These are phyloP conservation scores for Ammodytes marinus DNA, from an alignment of 2,113 vertebrate species.

Conservation along the genomic window DNA sequence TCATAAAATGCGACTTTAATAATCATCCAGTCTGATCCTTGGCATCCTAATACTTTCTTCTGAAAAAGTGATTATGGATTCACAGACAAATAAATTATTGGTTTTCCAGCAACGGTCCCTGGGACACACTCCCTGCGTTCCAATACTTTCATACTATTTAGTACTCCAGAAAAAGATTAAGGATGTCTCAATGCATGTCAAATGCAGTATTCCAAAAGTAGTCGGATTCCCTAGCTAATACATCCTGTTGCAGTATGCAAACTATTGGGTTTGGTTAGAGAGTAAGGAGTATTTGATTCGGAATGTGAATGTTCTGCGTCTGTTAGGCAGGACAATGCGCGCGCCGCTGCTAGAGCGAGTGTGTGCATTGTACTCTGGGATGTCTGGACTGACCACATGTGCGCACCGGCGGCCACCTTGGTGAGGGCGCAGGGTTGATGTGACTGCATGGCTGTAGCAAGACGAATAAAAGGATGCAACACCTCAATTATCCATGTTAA, in stretches of 20 bases:
- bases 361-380: conserved; percentile 45
- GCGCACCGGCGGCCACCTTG: conserved; percentile 41
- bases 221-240: too few relatives aligned
- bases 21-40: background rate
- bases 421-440: conserved; percentile 9
- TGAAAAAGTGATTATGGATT: background rate
- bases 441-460: background rate
- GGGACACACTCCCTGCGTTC: background rate
- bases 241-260: too few relatives aligned
- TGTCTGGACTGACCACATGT: conserved; percentile 67
- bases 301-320: background rate
- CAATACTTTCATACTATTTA: too few relatives aligned
- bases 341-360: conserved; percentile 4
- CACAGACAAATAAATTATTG: background rate
- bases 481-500: background rate
- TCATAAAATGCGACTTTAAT: background rate
- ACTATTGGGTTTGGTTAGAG: too few relatives aligned
- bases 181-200: too few relatives aligned
- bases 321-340: conserved; percentile 23
- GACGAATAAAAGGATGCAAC: background rate
- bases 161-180: too few relatives aligned
- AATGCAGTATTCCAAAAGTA: too few relatives aligned
- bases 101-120: background rate
- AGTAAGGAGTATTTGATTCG: too few relatives aligned
- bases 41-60: background rate